Conservation (phyloP, 2,113 vertebrate genomes). For the Sitta europaea region DNA sequence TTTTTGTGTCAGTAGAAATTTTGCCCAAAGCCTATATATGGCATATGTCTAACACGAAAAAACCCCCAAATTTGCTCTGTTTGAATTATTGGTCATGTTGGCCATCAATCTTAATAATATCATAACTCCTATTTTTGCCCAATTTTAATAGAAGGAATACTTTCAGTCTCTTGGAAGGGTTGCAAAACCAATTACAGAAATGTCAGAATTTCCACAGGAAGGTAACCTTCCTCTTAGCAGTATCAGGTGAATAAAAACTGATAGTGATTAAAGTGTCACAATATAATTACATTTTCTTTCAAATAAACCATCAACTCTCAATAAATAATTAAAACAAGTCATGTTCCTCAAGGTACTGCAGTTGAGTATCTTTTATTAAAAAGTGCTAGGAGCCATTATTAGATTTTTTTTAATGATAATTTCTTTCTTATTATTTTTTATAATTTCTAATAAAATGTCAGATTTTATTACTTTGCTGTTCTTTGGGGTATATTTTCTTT, state of each 20-base stretch:
- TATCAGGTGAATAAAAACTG: slow-evolving; percentile 56
- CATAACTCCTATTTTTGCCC: slow-evolving; percentile 9
- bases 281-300: slow-evolving; percentile 66
- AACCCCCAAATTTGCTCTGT: not conserved
- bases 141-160: slow-evolving; percentile 24
- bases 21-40: not conserved
- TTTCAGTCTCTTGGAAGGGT: slow-evolving; percentile 33
- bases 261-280: slow-evolving; percentile 61
- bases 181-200: slow-evolving; percentile 52
- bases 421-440: slow-evolving; percentile 55
- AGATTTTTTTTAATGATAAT: slow-evolving; percentile 21
- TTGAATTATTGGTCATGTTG: slow-evolving; percentile 14
- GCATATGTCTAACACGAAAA: not conserved
- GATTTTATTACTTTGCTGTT: slow-evolving; percentile 48
- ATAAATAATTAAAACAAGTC: slow-evolving; percentile 71
- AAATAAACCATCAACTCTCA: slow-evolving; percentile 60
- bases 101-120: slow-evolving; percentile 43
- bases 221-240: slow-evolving; percentile 53
- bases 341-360: slow-evolving; percentile 45
- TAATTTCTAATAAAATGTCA: too few species aligned
- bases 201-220: slow-evolving; percentile 60
- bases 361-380: slow-evolving; percentile 64
- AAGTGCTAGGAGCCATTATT: slow-evolving; percentile 56
- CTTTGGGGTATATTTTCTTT: slow-evolving; percentile 35
- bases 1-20: not conserved